Evolutionary conservation across 2,113 vertebrate genomes (phyloP), one percentile per base, ranked within the genome.

Genomic region (western clawed frog (Xenopus tropicalis)): DNA sequence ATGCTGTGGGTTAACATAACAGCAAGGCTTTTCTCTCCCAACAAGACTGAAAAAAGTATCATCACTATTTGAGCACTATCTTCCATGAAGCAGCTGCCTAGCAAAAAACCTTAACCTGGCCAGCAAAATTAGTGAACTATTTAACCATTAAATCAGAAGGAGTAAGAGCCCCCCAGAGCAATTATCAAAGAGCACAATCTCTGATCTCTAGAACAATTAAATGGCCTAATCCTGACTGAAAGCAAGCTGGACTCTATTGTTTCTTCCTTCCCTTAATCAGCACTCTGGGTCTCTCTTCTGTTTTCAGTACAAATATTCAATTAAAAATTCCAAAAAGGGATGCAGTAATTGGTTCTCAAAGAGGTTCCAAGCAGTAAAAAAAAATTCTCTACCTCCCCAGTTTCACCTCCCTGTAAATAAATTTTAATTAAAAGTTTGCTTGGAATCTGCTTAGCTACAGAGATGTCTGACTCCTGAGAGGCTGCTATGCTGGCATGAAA

Each of bases 271-370:
- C 78, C 78, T 79, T 81, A 67, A 67, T 84, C 81, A 77, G 61
- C 78, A 71, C 80, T 79, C 3, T 20, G 54, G 78, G 74, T 80
- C 79, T 75, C 16, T 58, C 74, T 87, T 76, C 82, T 78, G 61
- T 81, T 85, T 85, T 78, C 84, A 81, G 82, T 78, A 85, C 83
- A 88, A 84, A 90, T 85, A 84, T 80, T 89, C 85, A 87, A 84
- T 89, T 89, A 89, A 88, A 87, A 78, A 82, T 85, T 71, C 74
- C 80, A 58, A 22, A 71, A 82, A 75, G 73, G 67, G 22, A 42
- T 75, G 59, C 14, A 59, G 79, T 87, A 86, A 89, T 85, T 89
- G 86, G 75, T 79, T 82, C 0, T 14, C 24, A 10, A 77, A 78
- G 61, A n/a, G 63, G 24, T 66, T 83, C 81, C 75, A 75, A 73